A percentile compares a stretch with the other conserved stretches of the same genome.
These are phyloP conservation scores for Zaprionus obscuricornis DNA, from an alignment of 2,888 invertebrate genomes.

Conservation along the genomic window DNA sequence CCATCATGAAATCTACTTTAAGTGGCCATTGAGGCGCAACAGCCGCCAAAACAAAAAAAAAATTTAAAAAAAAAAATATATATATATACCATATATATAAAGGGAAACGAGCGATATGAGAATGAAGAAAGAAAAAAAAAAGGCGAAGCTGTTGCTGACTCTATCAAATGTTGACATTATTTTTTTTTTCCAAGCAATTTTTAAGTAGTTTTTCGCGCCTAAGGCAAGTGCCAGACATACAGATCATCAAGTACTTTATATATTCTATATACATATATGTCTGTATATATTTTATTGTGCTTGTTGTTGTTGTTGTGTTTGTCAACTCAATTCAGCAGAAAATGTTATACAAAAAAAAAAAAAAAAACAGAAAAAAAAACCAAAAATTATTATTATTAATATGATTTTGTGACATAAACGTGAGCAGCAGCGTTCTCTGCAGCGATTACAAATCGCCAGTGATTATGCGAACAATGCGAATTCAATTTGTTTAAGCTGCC, in stretches of 20 bases:
- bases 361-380: constrained; percentile 27
- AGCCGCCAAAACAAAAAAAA: neutral
- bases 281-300: constrained; percentile 1
- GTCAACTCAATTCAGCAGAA: constrained; percentile 45
- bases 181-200: constrained; percentile 44
- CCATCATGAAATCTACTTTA: constrained; percentile 29
- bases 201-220: constrained; percentile 31
- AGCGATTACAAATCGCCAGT: constrained; percentile 59
- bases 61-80: neutral
- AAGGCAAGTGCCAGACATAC: constrained; percentile 48
- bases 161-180: constrained; percentile 31
- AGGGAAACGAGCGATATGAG: no score
- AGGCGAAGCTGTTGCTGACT: neutral
- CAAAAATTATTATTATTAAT: constrained; percentile 51
- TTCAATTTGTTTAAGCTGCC: constrained; percentile 73
- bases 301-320: constrained; percentile 23
- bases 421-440: constrained; percentile 66
- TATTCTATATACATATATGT: no score
- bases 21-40: constrained; percentile 54
- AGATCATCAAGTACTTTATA: no score
- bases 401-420: constrained; percentile 71
- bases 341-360: constrained; percentile 3
- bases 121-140: no score
- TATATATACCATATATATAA: no score
- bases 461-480: constrained; percentile 72